Evolutionary conservation across 2,113 vertebrate genomes (phyloP), one percentile per base, ranked within the genome.

Genomic region (Xyliphius kryptos): DNA sequence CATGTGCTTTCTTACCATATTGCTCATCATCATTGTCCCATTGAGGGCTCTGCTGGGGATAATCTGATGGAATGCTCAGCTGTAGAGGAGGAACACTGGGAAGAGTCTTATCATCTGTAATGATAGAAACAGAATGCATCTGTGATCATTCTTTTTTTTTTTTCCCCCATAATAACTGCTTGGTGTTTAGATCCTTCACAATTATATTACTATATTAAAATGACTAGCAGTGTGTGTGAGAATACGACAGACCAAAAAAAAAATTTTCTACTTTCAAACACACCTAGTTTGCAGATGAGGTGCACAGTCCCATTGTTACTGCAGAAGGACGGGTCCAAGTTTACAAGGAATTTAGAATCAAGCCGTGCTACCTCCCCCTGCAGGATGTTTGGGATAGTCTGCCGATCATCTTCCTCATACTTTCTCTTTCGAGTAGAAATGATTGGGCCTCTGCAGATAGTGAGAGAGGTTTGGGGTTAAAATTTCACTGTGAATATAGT

Each of bases 91-190:
- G 96, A 19, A 99, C 95, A 4, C 89, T 97, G 0, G 95, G 96
- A 13, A 99, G 93, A 65, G 92, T 93, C 72, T 93, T 97, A 81
- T 99, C 96, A 75, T 97, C 96, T 99, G n/a, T n/a, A n/a, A n/a
- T n/a, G n/a, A 37, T 7, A 51, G 16, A 55, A 32, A 50, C 14
- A 20, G 1, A 61, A 37, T 16, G 11, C 20, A n/a, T n/a, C n/a
- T n/a, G n/a, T n/a, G n/a, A n/a, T n/a, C n/a, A n/a, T n/a, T n/a
- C n/a, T n/a, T n/a, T n/a, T n/a, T n/a, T n/a, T n/a, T n/a, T n/a
- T n/a, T n/a, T n/a, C n/a, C n/a, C n/a, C n/a, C n/a, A n/a, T n/a
- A n/a, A n/a, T n/a, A n/a, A n/a, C n/a, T n/a, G n/a, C n/a, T n/a
- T n/a, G n/a, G n/a, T n/a, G n/a, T n/a, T n/a, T n/a, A n/a, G n/a